phyloP scores from a whole-genome alignment of 30 jellyfish, hydroid and myxozoan genomes.

The Clytia hemisphaerica region DNA sequence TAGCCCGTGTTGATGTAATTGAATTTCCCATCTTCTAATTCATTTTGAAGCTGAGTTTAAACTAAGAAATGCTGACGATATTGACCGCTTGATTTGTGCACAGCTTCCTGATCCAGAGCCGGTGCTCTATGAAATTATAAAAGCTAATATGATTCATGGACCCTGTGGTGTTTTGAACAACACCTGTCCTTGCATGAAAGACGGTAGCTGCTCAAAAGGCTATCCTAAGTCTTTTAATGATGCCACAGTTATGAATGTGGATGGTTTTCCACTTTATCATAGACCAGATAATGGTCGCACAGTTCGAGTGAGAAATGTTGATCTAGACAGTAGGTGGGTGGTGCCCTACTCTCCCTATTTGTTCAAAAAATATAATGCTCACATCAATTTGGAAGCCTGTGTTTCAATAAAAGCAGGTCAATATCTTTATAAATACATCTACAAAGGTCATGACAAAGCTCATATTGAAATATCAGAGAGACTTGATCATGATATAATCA shows the following conservation, averaged over 20 bases:
- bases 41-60: slow-evolving; percentile 37
- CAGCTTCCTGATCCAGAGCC: slow-evolving; percentile 47
- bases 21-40: slow-evolving; percentile 41
- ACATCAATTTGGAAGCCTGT: slow-evolving; percentile 52
- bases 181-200: slow-evolving; percentile 39
- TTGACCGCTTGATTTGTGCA: slow-evolving; percentile 40
- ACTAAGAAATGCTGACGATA: slow-evolving; percentile 26
- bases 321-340: slow-evolving; percentile 44
- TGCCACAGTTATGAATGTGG: slow-evolving; percentile 4
- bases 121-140: not conserved
- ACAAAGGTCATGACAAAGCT: slow-evolving; percentile 37
- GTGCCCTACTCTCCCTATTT: slow-evolving; percentile 52
- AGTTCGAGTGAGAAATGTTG: slow-evolving; percentile 1
- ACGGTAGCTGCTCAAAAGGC: slow-evolving; percentile 31
- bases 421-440: slow-evolving; percentile 39
- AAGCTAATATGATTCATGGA: too few species aligned
- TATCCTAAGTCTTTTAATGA: slow-evolving; percentile 14
- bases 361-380: slow-evolving; percentile 29
- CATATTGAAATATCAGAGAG: slow-evolving; percentile 23
- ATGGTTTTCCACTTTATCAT: slow-evolving; percentile 67
- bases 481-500: too few species aligned
- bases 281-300: slow-evolving; percentile 34
- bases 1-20: slow-evolving; percentile 7
- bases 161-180: slow-evolving; percentile 44
- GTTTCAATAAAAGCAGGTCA: slow-evolving; percentile 19